phyloP scores from a whole-genome alignment of 2,888 invertebrate species.

The Drosophila glabriapex region DNA sequence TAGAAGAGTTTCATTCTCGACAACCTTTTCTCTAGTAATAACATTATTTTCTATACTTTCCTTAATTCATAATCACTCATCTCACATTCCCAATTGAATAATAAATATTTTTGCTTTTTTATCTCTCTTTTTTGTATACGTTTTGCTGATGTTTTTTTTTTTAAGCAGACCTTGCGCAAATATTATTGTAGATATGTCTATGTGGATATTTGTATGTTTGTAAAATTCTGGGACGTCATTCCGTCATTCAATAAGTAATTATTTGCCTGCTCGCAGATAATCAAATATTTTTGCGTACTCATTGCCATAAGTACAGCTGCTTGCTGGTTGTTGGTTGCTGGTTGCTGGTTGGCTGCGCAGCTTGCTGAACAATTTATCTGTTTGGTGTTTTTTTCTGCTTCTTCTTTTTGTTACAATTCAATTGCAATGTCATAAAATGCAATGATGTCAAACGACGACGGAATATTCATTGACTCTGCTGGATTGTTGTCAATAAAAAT shows the following conservation, averaged over 20 bases:
- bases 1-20: not conserved
- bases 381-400: slow-evolving; percentile 2
- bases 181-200: slow-evolving; percentile 27
- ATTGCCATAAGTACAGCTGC: slow-evolving; percentile 43
- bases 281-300: slow-evolving; percentile 56
- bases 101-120: not conserved
- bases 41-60: not conserved
- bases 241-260: slow-evolving; percentile 40
- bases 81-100: not conserved
- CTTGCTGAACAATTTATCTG: slow-evolving; percentile 27
- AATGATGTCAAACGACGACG: slow-evolving; percentile 32
- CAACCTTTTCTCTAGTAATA: not conserved
- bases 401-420: slow-evolving; percentile 41
- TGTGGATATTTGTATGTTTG: slow-evolving; percentile 1
- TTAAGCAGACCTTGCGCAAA: slow-evolving; percentile 37
- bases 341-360: not conserved
- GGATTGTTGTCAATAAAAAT: slow-evolving; percentile 11
- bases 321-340: not conserved
- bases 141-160: slow-evolving; percentile 15
- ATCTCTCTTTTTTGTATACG: slow-evolving; percentile 6
- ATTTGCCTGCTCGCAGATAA: slow-evolving; percentile 36
- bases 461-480: not conserved
- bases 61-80: no score
- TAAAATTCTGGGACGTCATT: slow-evolving; percentile 42
- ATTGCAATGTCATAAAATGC: slow-evolving; percentile 56